Conservation (phyloP, 2,888 invertebrate genomes). For the Eupeodes latifasciatus region DNA sequence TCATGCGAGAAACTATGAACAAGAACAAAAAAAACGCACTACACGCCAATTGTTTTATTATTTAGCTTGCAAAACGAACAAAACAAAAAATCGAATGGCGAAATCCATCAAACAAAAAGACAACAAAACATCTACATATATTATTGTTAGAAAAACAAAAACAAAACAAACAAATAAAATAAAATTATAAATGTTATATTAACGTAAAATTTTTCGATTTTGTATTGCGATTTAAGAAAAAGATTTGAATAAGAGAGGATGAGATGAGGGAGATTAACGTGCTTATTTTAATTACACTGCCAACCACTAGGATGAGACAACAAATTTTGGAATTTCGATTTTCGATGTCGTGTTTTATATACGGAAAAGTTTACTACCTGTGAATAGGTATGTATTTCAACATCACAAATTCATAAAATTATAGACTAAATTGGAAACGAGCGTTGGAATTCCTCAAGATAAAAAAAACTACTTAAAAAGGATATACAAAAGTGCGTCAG, state of each 20-base stretch:
- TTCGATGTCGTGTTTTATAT: too few relatives aligned
- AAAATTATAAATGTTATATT: constrained; percentile 64
- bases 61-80: constrained; percentile 21
- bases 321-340: too few relatives aligned
- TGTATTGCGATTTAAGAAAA: constrained; percentile 19
- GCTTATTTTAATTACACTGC: background rate
- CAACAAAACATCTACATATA: constrained; percentile 33
- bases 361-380: too few relatives aligned
- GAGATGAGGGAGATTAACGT: background rate
- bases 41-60: constrained; percentile 29
- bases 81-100: constrained; percentile 15
- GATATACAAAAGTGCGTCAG: too few relatives aligned
- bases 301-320: too few relatives aligned
- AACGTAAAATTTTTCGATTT: constrained; percentile 41
- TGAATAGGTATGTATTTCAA: too few relatives aligned
- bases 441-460: too few relatives aligned
- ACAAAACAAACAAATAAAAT: constrained; percentile 23
- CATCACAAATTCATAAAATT: too few relatives aligned
- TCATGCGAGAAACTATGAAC: constrained; percentile 3
- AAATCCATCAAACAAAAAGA: constrained; percentile 49
- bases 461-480: too few relatives aligned
- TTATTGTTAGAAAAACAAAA: constrained; percentile 54
- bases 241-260: too few relatives aligned
- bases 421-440: too few relatives aligned
- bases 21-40: constrained; percentile 31